Conservation (phyloP, 2,888 invertebrate genomes). For the Nemotelus nigrinus region DNA sequence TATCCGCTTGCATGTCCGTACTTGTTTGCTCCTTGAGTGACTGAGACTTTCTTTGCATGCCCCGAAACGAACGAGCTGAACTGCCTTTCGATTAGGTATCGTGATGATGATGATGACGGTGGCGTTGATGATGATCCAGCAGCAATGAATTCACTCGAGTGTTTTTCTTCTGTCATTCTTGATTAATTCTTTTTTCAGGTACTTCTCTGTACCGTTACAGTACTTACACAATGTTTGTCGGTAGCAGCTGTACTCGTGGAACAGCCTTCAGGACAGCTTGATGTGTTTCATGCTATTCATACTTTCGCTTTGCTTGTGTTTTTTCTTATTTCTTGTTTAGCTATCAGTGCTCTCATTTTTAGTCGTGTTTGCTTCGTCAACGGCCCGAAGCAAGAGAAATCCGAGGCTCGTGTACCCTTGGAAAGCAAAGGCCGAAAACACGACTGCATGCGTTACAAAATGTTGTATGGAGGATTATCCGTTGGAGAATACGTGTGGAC, state of each 20-base stretch:
- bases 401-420: slow-evolving; percentile 3
- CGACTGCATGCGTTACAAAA: neutral
- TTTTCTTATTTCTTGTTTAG: neutral
- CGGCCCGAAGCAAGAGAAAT: neutral
- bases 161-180: too few species aligned
- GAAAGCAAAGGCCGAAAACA: slow-evolving; percentile 13
- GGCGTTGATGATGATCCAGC: too few species aligned
- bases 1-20: neutral
- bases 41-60: too few species aligned
- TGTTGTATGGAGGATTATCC: too few species aligned
- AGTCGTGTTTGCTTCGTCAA: neutral
- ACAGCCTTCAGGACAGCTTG: neutral
- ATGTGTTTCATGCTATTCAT: neutral
- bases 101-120: too few species aligned
- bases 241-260: neutral
- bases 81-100: too few species aligned
- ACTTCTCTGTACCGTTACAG: neutral
- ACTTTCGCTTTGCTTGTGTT: neutral
- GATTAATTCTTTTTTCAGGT: too few species aligned
- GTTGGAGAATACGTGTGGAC: too few species aligned
- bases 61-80: too few species aligned
- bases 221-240: neutral
- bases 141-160: too few species aligned
- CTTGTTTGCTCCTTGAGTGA: neutral
- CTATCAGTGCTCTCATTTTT: neutral